Evolutionary conservation across 2,797 vertebrate genomes (phyloP), one percentile per base, ranked within the genome.

Genomic region (Petrocephalus sullivani): DNA sequence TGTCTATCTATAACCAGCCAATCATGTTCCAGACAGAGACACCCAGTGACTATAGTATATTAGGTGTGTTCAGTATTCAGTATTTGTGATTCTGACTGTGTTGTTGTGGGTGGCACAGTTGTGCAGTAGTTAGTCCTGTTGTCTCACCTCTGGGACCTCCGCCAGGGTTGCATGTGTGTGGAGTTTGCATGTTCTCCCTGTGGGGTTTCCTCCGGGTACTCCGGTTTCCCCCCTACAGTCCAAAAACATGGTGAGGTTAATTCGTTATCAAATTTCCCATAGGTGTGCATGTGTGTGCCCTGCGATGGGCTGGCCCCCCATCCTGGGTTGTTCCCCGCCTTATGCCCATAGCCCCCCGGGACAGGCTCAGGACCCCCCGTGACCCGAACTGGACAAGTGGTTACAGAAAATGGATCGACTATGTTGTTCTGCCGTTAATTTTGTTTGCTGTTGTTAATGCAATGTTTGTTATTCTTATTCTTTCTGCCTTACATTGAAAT

Each of bases 401-500:
- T 71, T 71, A 16, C 28, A 71, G 33, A 71, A 71, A 71, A 71
- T 67, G 61, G 23, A 56, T 0, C 12, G 56, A 19, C 56, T 71
- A 16, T 71, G 28, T 37, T 28, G 4, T 71, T 71, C 64, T 37
- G 12, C 28, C 28, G 37, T 67, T 67, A 12, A 28, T 71, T 78
- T 46, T 46, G 67, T 46, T 46, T 78, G 56, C 56, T 57, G 19
- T 19, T 23, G 9, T 19, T 56, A 78, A 87, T 87, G 4, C 28
- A 49, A 0, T n/a, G 83, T 64, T 54, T 85, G 53, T 19, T 23
- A 64, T 88, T 49, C 49, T n/a, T 88, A 67, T 19, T 4, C 16
- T 14, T 37, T 56, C 10, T 53, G 71, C 71, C 71, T 78, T 85
- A 9, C 87, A 23, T 89, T 85, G 57, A 60, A 33, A 57, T 86